These are phyloP conservation scores for Nebria salina DNA, from an alignment of 2,888 invertebrate species.

Conservation along the genomic window DNA sequence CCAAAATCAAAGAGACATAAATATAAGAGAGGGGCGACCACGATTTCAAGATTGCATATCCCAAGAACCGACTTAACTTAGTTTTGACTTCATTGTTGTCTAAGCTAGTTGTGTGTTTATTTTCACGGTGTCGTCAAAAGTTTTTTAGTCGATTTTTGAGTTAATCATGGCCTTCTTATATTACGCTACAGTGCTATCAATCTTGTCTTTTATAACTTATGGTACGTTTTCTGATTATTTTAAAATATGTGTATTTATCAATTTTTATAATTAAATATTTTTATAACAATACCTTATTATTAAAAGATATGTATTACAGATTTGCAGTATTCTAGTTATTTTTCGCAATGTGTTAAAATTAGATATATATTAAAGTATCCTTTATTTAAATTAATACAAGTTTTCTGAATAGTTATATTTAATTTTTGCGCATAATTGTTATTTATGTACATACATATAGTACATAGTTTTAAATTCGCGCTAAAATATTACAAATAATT, in stretches of 20 bases:
- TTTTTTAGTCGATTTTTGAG: neutral
- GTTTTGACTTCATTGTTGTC: neutral
- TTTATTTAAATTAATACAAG: no score
- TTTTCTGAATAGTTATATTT: no score
- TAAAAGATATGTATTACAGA: no score
- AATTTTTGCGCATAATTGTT: no score
- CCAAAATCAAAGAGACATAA: neutral
- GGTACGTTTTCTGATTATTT: constrained; percentile 20
- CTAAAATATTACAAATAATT: no score
- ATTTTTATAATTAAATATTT: neutral
- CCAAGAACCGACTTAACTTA: neutral
- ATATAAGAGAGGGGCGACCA: neutral
- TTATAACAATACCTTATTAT: no score
- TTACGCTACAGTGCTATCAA: constrained; percentile 38
- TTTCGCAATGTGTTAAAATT: no score
- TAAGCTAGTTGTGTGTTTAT: neutral
- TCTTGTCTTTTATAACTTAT: constrained; percentile 32
- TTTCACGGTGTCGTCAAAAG: neutral
- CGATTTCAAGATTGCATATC: neutral
- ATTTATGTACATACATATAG: no score
- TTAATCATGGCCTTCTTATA: constrained; percentile 31
- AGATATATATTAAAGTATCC: no score
- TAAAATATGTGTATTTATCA: constrained; percentile 15
- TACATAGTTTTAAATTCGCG: no score
- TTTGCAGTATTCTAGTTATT: no score